Evolutionary conservation across 1,140 invertebrate species (phyloP), one percentile per base, ranked within the genome.

Genomic region (Babylonia areolata): DNA sequence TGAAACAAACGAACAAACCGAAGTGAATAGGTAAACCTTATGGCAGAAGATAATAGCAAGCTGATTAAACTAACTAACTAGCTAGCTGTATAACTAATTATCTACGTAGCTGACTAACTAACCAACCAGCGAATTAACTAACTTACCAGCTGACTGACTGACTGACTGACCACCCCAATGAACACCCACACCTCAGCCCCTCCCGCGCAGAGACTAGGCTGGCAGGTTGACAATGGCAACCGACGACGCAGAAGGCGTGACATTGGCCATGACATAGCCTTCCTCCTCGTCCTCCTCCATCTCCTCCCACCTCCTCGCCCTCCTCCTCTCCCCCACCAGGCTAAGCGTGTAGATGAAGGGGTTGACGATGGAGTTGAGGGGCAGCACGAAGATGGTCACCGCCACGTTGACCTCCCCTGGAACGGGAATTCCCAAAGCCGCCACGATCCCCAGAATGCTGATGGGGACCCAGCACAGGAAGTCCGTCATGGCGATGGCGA

Each of bases 401-500:
- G 71, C 46, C 28, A 87, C 82, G 42, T 85, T 80, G 35, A 75
- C 81, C 31, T 87, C 82, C 2, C 82, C 83, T 12, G 86, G 64
- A 5, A 87, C 78, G 11, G 86, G 86, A 12, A 80, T 33, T n/a
- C 86, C 86, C 23, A 39, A 35, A 42, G 79, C 37, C 3, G 81
- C 80, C 3, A 73, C 40, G 5, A 84, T 40, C 15, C 85, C 87
- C 82, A 88, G 42, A 0, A 88, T 46, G 11, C 85, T 58, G 35
- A 88, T 86, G 2, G 87, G 85, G 51, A 88, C 86, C 85, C 85
- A 86, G 46, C 87, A 88, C 17, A 88, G 33, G 40, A 86, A 88
- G 79, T 88, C 87, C 31, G 87, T 80, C 20, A 86, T 23, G 6
- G 84, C 85, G 3, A 88, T 73, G 23, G 86, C 33, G 28, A 81